Evolutionary conservation across 2,888 invertebrate species (phyloP), one percentile per base, ranked within the genome.

Genomic region (Pterostichus niger): DNA sequence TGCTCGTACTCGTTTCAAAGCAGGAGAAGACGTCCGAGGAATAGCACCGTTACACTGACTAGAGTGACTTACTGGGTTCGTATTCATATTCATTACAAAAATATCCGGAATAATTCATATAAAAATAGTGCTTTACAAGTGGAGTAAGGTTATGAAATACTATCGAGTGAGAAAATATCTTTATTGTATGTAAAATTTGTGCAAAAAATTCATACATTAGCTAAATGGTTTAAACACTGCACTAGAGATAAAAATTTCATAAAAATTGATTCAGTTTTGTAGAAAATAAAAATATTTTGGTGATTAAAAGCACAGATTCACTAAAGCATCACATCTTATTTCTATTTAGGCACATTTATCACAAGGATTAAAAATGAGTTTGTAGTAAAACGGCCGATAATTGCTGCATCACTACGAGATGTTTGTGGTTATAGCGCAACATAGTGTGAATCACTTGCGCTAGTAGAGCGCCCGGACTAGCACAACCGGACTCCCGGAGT

Each of bases 11-110:
- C 82, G 56, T 59, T 75, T 73, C 13, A 71, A 40, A 17, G 56
- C 49, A 17, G 81, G 44, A 73, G 82, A 35, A 15, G 40, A 35
- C n/a, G 40, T 73, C 31, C 75, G n/a, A 11, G 82, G 82, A 44
- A 82, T 73, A 75, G 82, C 82, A 73, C 82, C 82, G 44, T 82
- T 82, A 44, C 82, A 75, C 46, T 59, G 73, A 59, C 59, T 73
- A 56, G 82, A 75, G 24, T 24, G 9, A 71, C 56, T 75, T 15
- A 17, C 35, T 56, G 56, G 31, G 33, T 68, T 13, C 6, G 31
- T 44, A 44, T 71, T 71, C n/a, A 71, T 71, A 44, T 40, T 49
- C 33, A 33, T 11, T 52, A 49, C 31, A 52, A 75, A 75, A 52
- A 75, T 75, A 75, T 40, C 40, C 40, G 6, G 40, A 40, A 40